Base-by-base conservation (phyloP, 2,888 invertebrate genomes). In the Trachelus troglodyta region DNA sequence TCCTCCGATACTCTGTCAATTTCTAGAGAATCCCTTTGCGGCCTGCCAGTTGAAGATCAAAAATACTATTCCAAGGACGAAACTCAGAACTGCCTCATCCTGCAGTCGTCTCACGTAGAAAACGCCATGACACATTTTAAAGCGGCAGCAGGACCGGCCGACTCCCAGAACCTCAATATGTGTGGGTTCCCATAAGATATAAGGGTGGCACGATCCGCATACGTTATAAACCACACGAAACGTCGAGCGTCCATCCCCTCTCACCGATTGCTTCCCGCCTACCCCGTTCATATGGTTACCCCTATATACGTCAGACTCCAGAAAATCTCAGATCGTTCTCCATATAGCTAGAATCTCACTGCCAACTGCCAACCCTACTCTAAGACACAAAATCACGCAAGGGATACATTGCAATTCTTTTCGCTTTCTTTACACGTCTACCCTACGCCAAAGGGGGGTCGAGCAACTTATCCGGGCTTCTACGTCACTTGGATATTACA, bases 121-220 rank as follows among this genome's bases (percentile, higher is more conserved):
- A 82, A 81, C 81, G 83, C 79, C 82, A 84, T 82, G 84, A 83
- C 84, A 85, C 83, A 83, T 85, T 86, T 85, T 83, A 81, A 81
- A 82, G 81, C 34, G 77, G 79, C 40, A 78, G 74, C 75, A 73
- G 74, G 77, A 78, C 75, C 74, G 76, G 71, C 71, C 69, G 73
- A 35, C 40, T 73, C 35, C 34, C 76, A 75, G 33, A 2, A 37
- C 73, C 68, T 75, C 37, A 68, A 40, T 73, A 31, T 69, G 77
- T 77, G 77, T 80, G 77, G 69, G 76, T 69, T 77, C 75, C 79
- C 75, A 69, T 79, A 76, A 76, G 81, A 79, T 78, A 76, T 78
- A 81, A 73, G 69, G 77, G 30, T 34, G 76, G 71, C 78, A 76
- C 78, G 79, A 75, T 81, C 56, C 76, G 81, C 81, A 81, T 81